Evolutionary conservation across 2,113 vertebrate genomes (phyloP), one percentile per base, ranked within the genome.

Genomic region (Nothoprocta perdicaria): DNA sequence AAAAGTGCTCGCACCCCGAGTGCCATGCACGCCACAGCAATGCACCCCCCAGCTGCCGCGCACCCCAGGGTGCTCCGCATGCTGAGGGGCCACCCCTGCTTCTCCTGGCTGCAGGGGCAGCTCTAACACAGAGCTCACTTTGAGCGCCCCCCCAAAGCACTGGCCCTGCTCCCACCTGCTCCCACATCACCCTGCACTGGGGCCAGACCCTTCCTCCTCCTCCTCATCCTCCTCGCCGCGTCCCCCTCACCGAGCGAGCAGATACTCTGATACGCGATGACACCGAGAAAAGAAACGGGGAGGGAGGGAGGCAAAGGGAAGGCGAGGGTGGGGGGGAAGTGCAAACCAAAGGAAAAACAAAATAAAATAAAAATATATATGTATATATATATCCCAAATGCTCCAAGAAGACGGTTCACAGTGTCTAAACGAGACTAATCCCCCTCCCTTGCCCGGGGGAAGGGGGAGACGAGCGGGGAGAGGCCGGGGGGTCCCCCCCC

Each of bases 391-490:
- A 21, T 33, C 63, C 80, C 58, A 71, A 88, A 88, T 84, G 91
- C 62, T 71, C 89, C 80, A 80, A 89, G 53, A 82, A 86, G 94
- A 96, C 94, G 8, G 93, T 95, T 97, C 97, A 98, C 98, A 97
- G 98, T 97, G 97, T 95, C 96, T 96, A 96, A 55, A 86, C 94
- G 74, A 89, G 61, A 79, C 90, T 87, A 93, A 83, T 67, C 46
- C 79, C 75, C 88, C 3, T 2, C 15, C 26, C 48, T 48, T 22
- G 48, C 48, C 48, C 15, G 57, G 31, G 71, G 62, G 40, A 10
- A 26, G 43, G 84, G 66, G 58, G 50, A 48, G 91, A 80, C 85
- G 38, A 24, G 68, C 61, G 45, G 43, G 43, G 4, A 50, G 83
- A 85, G 50, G 33, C 65, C 45, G 24, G 60, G 55, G 66, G 76